phyloP scores from a whole-genome alignment of 2,797 vertebrate species.

The Dryobates pubescens region DNA sequence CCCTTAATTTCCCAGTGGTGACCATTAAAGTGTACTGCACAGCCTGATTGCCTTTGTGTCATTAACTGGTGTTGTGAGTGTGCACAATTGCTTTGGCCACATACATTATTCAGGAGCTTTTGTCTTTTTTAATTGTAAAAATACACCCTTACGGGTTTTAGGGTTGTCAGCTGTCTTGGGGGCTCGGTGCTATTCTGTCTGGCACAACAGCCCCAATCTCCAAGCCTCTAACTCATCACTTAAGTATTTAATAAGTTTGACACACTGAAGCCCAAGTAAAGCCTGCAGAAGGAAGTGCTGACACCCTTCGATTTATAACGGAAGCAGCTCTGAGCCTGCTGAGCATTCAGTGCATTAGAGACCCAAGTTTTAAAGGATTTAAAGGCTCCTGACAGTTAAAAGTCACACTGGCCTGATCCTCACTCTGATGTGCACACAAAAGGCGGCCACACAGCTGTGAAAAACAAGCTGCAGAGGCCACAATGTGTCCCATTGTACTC shows the following conservation, averaged over 20 bases:
- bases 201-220: background rate
- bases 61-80: background rate
- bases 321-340: background rate
- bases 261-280: background rate
- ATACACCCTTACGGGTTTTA: background rate
- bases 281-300: background rate
- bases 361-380: background rate
- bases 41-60: background rate
- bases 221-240: background rate
- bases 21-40: background rate
- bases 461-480: rapidly evolving
- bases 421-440: background rate
- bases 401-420: background rate
- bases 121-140: background rate
- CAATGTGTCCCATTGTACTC: background rate
- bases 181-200: background rate
- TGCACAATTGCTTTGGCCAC: background rate
- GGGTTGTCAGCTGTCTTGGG: background rate
- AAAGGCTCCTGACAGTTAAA: background rate
- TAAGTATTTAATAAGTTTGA: background rate
- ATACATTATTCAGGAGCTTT: conserved; percentile 1
- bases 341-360: background rate
- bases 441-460: background rate
- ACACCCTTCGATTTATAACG: background rate
- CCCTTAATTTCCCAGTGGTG: background rate